Evolutionary conservation across 2,113 vertebrate species (phyloP).

Genomic region (Psettodes erumei): DNA sequence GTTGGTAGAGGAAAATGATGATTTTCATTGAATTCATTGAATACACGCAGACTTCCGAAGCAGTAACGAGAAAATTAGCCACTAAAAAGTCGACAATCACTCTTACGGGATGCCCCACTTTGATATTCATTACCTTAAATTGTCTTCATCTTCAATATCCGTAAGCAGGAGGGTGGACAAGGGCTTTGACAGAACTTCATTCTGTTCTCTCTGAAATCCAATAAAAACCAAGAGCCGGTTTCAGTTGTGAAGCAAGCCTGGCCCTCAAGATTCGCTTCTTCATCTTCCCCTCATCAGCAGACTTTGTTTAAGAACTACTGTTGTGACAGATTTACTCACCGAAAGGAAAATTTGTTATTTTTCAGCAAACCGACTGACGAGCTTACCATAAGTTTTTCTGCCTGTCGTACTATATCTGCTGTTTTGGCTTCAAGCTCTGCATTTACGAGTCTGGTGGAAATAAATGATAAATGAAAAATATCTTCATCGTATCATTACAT

Average conservation of each 20-base stretch:
- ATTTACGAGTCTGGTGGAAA: constrained; percentile 86
- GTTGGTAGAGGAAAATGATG: background rate
- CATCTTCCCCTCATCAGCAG: background rate
- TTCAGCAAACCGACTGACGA: background rate
- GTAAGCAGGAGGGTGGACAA: constrained; percentile 76
- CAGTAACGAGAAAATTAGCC: background rate
- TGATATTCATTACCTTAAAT: constrained; percentile 78
- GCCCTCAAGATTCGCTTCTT: background rate
- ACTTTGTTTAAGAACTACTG: background rate
- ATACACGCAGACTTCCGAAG: background rate
- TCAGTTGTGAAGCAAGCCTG: background rate
- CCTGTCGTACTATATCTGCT: constrained; percentile 87
- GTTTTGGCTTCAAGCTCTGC: constrained; percentile 94
- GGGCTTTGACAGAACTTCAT: constrained; percentile 82
- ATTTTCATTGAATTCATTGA: background rate
- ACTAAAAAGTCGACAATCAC: background rate
- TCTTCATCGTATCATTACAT: too few species aligned
- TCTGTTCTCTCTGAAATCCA: constrained; percentile 84
- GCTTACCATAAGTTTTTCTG: constrained; percentile 92
- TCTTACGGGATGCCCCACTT: background rate
- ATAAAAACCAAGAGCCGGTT: constrained; percentile 6
- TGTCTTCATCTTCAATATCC: constrained; percentile 73
- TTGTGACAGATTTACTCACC: background rate
- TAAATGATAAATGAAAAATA: background rate
- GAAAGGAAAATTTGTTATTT: background rate